These are phyloP conservation scores for Brachypteracias leptosomus DNA, from an alignment of 2,113 vertebrate species.

Conservation along the genomic window DNA sequence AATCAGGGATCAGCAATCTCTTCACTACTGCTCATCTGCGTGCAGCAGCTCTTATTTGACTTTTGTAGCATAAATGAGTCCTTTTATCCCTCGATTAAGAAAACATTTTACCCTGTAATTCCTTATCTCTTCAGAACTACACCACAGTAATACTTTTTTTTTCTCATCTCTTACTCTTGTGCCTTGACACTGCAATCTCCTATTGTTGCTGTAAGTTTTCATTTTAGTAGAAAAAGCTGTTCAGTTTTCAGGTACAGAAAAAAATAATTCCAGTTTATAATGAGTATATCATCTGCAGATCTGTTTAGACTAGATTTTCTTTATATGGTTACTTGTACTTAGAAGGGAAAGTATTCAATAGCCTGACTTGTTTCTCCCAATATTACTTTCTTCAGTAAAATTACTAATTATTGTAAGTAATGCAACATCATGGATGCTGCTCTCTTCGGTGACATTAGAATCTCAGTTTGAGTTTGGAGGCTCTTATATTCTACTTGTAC, in stretches of 20 bases:
- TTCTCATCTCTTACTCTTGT: neutral
- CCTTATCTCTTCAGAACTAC: neutral
- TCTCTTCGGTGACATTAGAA: neutral
- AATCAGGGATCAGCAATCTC: neutral
- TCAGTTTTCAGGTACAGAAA: neutral
- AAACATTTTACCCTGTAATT: neutral
- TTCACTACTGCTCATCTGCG: neutral
- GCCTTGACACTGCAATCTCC: neutral
- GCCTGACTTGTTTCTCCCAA: neutral
- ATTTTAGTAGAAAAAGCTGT: neutral
- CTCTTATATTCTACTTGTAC: neutral
- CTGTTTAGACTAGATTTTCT: neutral
- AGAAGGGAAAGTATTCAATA: neutral
- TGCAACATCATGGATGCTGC: neutral
- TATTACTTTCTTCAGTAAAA: neutral
- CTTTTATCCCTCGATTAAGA: fast-evolving
- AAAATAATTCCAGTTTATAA: neutral
- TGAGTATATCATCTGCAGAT: neutral
- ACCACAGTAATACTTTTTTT: neutral
- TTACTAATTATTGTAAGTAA: neutral
- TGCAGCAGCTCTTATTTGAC: neutral
- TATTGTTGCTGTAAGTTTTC: neutral
- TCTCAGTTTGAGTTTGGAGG: neutral
- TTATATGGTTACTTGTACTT: neutral
- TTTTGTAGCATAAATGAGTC: neutral